Evolutionary conservation across 2,113 vertebrate genomes (phyloP).

Genomic region (Rhipidura dahli): DNA sequence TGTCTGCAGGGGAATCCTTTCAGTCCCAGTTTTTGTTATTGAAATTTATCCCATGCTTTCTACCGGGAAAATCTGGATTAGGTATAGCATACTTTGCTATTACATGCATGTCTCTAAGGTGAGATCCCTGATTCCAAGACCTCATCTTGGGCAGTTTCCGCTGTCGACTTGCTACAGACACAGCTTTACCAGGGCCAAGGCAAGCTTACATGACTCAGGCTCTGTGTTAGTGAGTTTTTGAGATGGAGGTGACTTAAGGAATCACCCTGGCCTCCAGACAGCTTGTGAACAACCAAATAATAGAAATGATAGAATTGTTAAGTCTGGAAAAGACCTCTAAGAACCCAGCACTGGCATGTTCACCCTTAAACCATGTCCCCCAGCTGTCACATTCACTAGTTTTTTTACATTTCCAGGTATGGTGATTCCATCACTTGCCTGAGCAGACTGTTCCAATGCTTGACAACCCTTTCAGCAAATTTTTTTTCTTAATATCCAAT

Average conservation of each 20-base stretch:
- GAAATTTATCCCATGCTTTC: not conserved
- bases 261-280: not conserved
- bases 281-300: fast-evolving
- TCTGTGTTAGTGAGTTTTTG: not conserved
- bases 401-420: not conserved
- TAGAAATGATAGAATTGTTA: not conserved
- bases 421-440: not conserved
- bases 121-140: not conserved
- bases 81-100: not conserved
- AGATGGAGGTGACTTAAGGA: not conserved
- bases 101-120: not conserved
- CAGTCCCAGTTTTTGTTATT: not conserved
- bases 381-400: not conserved
- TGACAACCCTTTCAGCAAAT: not conserved
- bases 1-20: not conserved
- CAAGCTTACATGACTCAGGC: not conserved
- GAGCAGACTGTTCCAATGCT: not conserved
- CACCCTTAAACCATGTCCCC: not conserved
- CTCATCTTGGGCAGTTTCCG: not conserved
- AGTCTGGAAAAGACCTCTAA: not conserved
- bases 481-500: not conserved
- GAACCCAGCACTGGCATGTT: not conserved
- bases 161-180: not conserved
- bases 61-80: not conserved
- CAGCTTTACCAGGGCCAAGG: not conserved